A percentile compares a stretch with the other conserved stretches of the same genome.
Evolutionary conservation across 2,888 invertebrate species (phyloP).

Genomic region (Patella depressa): DNA sequence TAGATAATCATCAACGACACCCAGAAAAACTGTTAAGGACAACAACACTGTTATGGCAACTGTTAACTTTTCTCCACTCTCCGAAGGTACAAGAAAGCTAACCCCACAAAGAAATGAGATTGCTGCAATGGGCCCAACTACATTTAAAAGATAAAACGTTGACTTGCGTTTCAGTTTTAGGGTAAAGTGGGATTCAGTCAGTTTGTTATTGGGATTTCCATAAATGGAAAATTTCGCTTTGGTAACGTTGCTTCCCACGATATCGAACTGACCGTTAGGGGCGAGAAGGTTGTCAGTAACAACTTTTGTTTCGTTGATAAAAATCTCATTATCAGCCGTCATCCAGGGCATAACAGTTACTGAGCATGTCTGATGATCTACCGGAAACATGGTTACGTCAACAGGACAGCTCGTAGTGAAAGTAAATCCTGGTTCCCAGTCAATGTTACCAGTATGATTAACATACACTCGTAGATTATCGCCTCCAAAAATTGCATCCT

Average conservation of each 20-base stretch:
- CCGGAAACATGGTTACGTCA: not conserved
- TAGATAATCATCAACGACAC: constrained; percentile 12
- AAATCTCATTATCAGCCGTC: not conserved
- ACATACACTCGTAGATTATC: not conserved
- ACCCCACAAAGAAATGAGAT: constrained; percentile 12
- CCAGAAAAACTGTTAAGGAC: constrained; percentile 13
- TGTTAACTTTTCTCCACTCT: constrained; percentile 23
- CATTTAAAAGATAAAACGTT: not conserved
- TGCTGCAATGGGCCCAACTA: not conserved
- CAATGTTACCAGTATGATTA: not conserved
- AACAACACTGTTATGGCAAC: constrained; percentile 18
- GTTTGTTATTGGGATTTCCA: not conserved
- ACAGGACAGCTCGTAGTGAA: not conserved
- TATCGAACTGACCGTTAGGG: constrained; percentile 1
- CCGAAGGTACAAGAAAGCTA: constrained; percentile 21
- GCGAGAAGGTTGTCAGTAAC: not conserved
- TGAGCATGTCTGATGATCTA: not conserved
- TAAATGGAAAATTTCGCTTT: not conserved
- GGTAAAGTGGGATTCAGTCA: not conserved
- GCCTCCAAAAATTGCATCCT: not conserved
- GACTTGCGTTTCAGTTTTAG: not conserved
- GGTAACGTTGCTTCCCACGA: not conserved
- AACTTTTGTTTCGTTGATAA: not conserved
- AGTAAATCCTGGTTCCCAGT: not conserved
- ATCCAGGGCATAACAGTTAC: not conserved